Evolutionary conservation across 2,888 invertebrate genomes (phyloP), one percentile per base, ranked within the genome.

Genomic region (Cistogaster globosa): DNA sequence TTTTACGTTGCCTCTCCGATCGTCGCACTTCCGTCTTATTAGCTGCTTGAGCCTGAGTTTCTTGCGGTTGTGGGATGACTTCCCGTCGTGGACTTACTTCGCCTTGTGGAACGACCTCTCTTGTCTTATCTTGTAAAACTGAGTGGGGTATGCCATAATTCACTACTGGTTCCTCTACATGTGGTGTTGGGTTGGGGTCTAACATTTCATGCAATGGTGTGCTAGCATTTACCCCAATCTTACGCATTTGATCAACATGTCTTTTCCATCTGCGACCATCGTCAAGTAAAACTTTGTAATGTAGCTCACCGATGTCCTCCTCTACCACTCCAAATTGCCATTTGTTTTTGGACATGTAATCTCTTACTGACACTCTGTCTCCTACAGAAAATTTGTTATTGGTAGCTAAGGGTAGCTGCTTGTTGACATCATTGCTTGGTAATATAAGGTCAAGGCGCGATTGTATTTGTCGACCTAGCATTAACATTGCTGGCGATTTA

Each of bases 361-460:
- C 63, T 14, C 75, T 22, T 26, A 65, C 65, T 22, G 63, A 7
- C 11, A 75, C 75, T n/a, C n/a, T 65, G 32, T 65, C 63, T 12
- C 65, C 75, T 45, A 45, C 14, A 45, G 9, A 2, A n/a, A 72
- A 72, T 72, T 48, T 45, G 36, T 53, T 62, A 2, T 36, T 51
- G 9, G 45, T 20, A 9, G 16, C 48, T 7, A 42, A 18, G 8
- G 6, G 18, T 38, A 36, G 8, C 12, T 38, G n/a, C 12, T 42
- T 20, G 55, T 57, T 45, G 57, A 45, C 69, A 45, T 57, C 12
- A n/a, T 72, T 75, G 42, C 62, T 60, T 14, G 81, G 83, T 45
- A 85, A 48, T 20, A 86, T 18, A 18, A 86, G 60, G 58, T 87
- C 82, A 67, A 67, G 65, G 18, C 32, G 67, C n/a, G 51, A 67